These are phyloP conservation scores for Gryllus bimaculatus DNA, from an alignment of 1,140 invertebrate species.

Conservation along the genomic window DNA sequence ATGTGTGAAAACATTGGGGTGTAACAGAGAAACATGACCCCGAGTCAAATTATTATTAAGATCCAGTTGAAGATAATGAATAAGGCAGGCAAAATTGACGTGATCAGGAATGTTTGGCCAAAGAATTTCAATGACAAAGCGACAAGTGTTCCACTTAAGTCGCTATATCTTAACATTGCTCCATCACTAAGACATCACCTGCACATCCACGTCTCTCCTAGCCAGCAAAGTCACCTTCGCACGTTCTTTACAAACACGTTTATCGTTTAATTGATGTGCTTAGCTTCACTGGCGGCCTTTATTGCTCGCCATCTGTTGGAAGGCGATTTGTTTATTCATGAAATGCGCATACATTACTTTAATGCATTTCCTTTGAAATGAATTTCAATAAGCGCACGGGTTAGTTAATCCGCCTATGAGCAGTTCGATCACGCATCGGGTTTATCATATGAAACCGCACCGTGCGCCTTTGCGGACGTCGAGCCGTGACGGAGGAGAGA, in stretches of 20 bases:
- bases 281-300: not conserved
- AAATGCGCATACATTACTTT: constrained; percentile 1
- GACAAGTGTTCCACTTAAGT: no score
- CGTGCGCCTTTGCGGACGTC: not conserved
- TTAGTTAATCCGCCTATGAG: not conserved
- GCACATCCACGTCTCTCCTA: not conserved
- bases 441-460: not conserved
- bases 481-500: not conserved
- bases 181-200: not conserved
- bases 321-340: not conserved
- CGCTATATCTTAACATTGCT: not conserved
- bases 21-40: no score
- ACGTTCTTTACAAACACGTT: not conserved
- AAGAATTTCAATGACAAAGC: no score
- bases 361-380: constrained; percentile 1
- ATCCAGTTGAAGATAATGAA: no score
- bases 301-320: not conserved
- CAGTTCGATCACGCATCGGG: not conserved
- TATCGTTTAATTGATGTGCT: not conserved
- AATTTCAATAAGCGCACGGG: not conserved
- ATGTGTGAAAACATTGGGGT: no score
- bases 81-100: no score
- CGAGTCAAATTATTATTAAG: no score
- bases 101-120: no score
- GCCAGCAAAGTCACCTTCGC: not conserved